These are phyloP conservation scores for Paragorgia papillata DNA, from an alignment of 92 coral and sea anemone species.

Conservation along the genomic window DNA sequence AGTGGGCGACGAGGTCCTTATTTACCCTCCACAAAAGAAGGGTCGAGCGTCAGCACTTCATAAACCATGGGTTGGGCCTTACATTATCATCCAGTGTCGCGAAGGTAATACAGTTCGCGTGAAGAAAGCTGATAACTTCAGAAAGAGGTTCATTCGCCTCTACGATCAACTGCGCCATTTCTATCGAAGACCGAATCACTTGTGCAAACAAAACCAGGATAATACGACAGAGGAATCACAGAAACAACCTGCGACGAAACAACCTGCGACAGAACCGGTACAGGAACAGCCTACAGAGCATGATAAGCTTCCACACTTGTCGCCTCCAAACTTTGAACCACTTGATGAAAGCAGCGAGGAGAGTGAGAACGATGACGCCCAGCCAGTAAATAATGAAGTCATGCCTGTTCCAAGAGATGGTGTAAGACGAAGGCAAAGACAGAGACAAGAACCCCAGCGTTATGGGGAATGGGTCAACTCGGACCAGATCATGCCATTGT, in stretches of 20 bases:
- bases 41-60: slow-evolving; percentile 34
- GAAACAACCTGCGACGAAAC: too few relatives aligned
- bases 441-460: slow-evolving; percentile 1
- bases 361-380: background rate
- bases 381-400: too few relatives aligned
- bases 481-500: background rate
- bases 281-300: background rate
- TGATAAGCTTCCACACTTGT: background rate
- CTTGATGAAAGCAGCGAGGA: background rate
- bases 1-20: slow-evolving; percentile 22
- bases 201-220: background rate
- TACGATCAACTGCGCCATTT: slow-evolving; percentile 39
- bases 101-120: slow-evolving; percentile 36
- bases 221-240: background rate
- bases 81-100: slow-evolving; percentile 32
- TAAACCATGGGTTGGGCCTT: slow-evolving; percentile 28
- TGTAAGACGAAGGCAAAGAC: background rate
- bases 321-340: background rate
- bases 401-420: background rate
- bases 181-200: background rate
- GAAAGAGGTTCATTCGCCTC: slow-evolving; percentile 35
- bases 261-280: background rate
- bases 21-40: slow-evolving; percentile 48
- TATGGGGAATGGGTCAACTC: background rate
- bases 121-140: slow-evolving; percentile 39